These are phyloP conservation scores for Grammomys dolichurus DNA, from an alignment of 2,113 vertebrate species.

Conservation along the genomic window DNA sequence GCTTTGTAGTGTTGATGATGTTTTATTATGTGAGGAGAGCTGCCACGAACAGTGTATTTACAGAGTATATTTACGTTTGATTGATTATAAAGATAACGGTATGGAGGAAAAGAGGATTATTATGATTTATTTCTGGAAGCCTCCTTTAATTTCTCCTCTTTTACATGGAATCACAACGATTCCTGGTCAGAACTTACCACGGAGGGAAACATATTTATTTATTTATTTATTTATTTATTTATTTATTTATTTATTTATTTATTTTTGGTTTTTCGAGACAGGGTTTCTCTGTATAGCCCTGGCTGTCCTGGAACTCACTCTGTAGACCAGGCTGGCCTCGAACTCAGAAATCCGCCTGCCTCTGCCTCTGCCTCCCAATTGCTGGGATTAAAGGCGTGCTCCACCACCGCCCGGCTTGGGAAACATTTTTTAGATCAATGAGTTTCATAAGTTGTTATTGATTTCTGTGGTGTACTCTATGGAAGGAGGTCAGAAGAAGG, in stretches of 20 bases:
- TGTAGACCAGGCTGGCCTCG: too few species aligned
- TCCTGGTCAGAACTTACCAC: neutral
- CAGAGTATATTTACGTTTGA: constrained; percentile 21
- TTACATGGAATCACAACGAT: neutral
- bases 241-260: too few species aligned
- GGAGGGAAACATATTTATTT: constrained; percentile 22
- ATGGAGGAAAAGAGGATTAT: neutral
- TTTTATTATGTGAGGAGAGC: neutral
- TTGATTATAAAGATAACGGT: neutral
- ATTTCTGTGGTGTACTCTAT: constrained; percentile 15
- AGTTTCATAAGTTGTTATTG: neutral
- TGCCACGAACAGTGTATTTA: neutral
- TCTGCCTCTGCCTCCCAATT: too few species aligned
- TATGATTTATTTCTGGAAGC: constrained; percentile 33
- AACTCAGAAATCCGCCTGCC: too few species aligned
- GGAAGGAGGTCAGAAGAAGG: neutral
- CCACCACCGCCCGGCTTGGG: neutral
- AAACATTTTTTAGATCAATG: constrained; percentile 35
- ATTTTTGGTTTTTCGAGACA: too few species aligned
- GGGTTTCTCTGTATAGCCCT: too few species aligned
- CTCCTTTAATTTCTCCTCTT: constrained; percentile 9
- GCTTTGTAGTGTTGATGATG: neutral
- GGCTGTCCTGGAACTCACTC: too few species aligned
- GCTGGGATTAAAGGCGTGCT: too few species aligned
- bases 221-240: neutral